Base-by-base conservation (phyloP, 1,140 invertebrate genomes). In the Pogonomyrmex californicus region DNA sequence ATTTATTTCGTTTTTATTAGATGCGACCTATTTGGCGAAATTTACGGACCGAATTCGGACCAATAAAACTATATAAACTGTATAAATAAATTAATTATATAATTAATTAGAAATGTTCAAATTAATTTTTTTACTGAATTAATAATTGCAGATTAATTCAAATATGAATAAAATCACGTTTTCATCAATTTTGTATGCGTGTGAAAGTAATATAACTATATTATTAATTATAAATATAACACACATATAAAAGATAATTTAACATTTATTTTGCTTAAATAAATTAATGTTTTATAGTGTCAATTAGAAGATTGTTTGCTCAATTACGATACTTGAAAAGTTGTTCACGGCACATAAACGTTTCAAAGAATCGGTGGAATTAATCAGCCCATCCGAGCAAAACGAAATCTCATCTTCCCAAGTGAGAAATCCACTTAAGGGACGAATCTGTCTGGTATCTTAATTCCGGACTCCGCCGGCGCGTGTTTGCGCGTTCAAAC, bases 391-490 rank as follows among this genome's bases (percentile, higher is more conserved):
- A 79, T 87, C 54, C 58, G 17, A 70, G n/a, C 75, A 81, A 82
- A 90, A 71, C 71, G 66, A 56, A 76, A 17, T 56, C 58, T 86
- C 82, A 66, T 73, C 47, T 30, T 36, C 47, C 47, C 44, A 41
- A 62, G 49, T 60, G 79, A 54, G 78, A 83, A 76, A n/a, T 79
- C 65, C 82, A 87, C 77, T 90, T 90, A 90, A 65, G 76, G 63
- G 63, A 71, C 77, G 82, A 78, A 88, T 86, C 79, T 58, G 62
- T 23, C 12, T 60, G 86, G 86, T 88, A 90, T 90, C 86, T 90
- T 90, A 90, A 90, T 90, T 88, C 58, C 63, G 58, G 54, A 44
- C 51, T n/a, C 23, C 60, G 56, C 38, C 68, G 86, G 78, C 68
- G 78, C 68, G 83, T 75, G 87, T 10, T 85, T 54, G 65, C 54